phyloP scores from a whole-genome alignment of 2,888 invertebrate species.

The Synanthedon andrenaeformis region DNA sequence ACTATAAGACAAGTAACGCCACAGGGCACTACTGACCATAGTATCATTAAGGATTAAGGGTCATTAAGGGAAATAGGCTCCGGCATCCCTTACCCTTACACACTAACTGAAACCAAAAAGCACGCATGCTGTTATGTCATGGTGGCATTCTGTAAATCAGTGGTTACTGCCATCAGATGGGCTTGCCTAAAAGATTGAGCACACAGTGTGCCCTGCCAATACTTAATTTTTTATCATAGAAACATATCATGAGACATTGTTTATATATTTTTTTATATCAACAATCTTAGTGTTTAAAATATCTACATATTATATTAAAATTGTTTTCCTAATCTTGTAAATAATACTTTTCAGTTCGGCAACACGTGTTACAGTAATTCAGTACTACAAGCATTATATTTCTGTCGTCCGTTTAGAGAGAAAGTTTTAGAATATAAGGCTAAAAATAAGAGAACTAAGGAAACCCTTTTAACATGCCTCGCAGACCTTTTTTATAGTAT shows the following conservation, averaged over 20 bases:
- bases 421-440: conserved; percentile 98
- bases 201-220: background rate
- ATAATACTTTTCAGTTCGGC: conserved; percentile 83
- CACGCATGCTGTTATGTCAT: no score
- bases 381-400: conserved; percentile 98
- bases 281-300: background rate
- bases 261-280: background rate
- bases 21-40: no score
- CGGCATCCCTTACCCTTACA: no score
- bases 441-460: conserved; percentile 94
- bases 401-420: conserved; percentile 98
- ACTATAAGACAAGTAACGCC: no score
- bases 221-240: background rate
- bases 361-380: conserved; percentile 99
- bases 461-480: conserved; percentile 96
- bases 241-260: no score
- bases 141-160: no score
- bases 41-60: no score
- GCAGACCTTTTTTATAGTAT: conserved; percentile 99
- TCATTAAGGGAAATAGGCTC: no score
- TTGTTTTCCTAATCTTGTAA: no score
- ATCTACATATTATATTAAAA: background rate
- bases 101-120: no score
- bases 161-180: no score
- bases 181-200: no score